Evolutionary conservation across 2,888 invertebrate genomes (phyloP).

Genomic region (Parnassius mnemosyne): DNA sequence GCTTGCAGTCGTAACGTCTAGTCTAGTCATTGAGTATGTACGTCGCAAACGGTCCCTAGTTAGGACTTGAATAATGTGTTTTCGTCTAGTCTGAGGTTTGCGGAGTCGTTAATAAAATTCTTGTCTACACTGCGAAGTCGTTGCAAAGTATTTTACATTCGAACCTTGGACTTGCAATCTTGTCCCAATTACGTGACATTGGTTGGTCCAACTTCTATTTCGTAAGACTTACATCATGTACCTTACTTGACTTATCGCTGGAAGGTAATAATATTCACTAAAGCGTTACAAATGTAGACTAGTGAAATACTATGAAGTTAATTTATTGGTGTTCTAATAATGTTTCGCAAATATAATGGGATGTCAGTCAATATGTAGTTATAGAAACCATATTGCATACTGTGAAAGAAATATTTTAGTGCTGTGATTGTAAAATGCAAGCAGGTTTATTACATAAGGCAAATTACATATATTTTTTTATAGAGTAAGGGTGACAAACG

Average conservation of each 20-base stretch:
- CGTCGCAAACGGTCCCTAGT: conserved; percentile 7
- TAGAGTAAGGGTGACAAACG: too few species aligned
- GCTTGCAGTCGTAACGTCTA: background rate
- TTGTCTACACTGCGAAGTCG: conserved; percentile 2
- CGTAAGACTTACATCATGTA: background rate
- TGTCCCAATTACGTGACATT: conserved; percentile 4
- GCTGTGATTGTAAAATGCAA: too few species aligned
- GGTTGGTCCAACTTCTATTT: background rate
- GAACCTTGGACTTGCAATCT: background rate
- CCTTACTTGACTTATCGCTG: background rate
- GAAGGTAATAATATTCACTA: background rate
- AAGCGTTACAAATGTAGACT: background rate
- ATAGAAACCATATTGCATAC: too few species aligned
- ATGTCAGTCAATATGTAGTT: too few species aligned
- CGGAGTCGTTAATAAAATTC: conserved; percentile 4
- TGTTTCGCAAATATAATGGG: too few species aligned
- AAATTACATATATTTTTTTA: too few species aligned
- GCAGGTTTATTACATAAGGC: too few species aligned
- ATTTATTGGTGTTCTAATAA: too few species aligned
- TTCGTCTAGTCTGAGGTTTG: conserved; percentile 5
- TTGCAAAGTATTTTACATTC: conserved; percentile 2
- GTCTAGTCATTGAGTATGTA: background rate
- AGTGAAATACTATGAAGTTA: too few species aligned
- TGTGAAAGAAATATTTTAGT: too few species aligned
- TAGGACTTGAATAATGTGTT: conserved; percentile 8